A percentile compares a stretch with the other conserved stretches of the same genome.
phyloP scores from a whole-genome alignment of 2,113 vertebrate species.

The Pelodiscus sinensis region DNA sequence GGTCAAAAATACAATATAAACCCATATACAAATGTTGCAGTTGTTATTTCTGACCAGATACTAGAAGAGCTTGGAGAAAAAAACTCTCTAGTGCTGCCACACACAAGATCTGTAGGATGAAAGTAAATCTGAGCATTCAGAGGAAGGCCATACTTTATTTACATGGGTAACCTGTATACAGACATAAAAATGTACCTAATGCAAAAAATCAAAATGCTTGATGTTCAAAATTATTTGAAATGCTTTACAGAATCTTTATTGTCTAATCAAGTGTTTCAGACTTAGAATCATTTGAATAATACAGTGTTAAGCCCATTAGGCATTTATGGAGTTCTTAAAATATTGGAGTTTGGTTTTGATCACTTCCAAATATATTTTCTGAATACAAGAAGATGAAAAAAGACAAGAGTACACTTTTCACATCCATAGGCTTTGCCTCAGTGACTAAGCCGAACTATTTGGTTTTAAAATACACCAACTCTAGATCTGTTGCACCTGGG shows the following conservation, averaged over 20 bases:
- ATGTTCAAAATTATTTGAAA: not conserved
- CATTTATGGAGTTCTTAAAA: not conserved
- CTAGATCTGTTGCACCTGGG: constrained; percentile 7
- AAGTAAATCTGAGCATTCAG: not conserved
- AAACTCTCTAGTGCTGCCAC: not conserved
- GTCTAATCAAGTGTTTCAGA: not conserved
- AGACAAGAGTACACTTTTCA: not conserved
- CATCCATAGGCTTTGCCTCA: not conserved
- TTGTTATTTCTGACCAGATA: not conserved
- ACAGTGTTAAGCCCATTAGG: not conserved
- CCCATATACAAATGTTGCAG: not conserved
- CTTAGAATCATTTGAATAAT: not conserved
- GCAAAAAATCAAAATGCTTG: rapidly evolving
- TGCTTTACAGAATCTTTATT: not conserved
- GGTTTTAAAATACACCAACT: constrained; percentile 12
- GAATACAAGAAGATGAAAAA: not conserved
- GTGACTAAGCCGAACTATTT: constrained; percentile 18
- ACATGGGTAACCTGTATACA: not conserved
- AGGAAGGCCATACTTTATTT: no score
- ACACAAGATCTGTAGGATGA: not conserved
- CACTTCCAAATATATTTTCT: not conserved
- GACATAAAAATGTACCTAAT: not conserved
- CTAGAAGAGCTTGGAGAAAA: not conserved
- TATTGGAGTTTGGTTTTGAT: not conserved
- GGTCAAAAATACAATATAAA: not conserved